Base-by-base conservation (phyloP, 2,797 vertebrate genomes). In the Peromyscus aztecus region DNA sequence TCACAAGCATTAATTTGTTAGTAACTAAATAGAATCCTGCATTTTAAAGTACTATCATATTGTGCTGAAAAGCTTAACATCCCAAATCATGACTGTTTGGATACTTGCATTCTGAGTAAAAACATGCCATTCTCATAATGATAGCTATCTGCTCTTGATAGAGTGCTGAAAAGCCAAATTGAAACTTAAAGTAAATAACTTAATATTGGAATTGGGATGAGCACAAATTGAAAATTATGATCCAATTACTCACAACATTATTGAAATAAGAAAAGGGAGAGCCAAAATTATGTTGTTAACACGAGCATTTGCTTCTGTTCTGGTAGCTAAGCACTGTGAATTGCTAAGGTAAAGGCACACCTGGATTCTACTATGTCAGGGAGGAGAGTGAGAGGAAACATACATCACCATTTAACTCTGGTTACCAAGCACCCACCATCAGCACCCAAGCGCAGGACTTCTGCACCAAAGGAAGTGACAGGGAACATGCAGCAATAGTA, bases 11-110 rank as follows among this genome's bases (percentile, higher is more conserved):
- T 23, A 43, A 77, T 78, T 76, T 91, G 19, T 73, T 69, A 49
- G 23, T 71, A 4, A 14, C 8, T 89, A 91, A 59, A 83, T 0
- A n/a, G 19, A 8, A 82, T 94, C 77, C 84, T 77, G 34, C 4
- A 76, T 55, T 94, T 86, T 81, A 67, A 90, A 90, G 11, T 3
- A 83, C 24, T 7, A 17, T 37, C 4, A 31, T 69, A 40, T 67
- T n/a, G 0, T 75, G 14, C 37, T 81, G 46, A 95, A 67, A 97
- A 89, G 67, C 61, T 84, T 96, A 91, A 82, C 76, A 86, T 93
- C 1, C 17, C 31, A 73, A 86, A 80, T 69, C 55, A 12, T 76
- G 24, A 23, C 21, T 82, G 31, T 21, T 63, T 14, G 6, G 12
- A 78, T 11, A 95, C 7, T 46, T 85, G 34, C 24, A 12, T 95